These are phyloP conservation scores for Branchipolynoe longqiensis DNA, from an alignment of 2,888 invertebrate species.

Conservation along the genomic window DNA sequence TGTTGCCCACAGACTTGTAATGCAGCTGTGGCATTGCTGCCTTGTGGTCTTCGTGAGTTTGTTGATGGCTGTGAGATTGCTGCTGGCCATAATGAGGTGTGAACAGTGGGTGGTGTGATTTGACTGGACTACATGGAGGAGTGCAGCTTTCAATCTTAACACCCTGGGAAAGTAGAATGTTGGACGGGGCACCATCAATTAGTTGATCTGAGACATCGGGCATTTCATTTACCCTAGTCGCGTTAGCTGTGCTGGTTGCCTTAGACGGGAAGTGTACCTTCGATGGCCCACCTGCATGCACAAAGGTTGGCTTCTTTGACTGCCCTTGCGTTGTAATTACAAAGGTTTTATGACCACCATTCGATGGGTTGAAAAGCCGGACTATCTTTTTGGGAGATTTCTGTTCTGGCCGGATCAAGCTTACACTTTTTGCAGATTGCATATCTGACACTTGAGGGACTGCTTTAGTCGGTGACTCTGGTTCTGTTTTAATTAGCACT, in stretches of 20 bases:
- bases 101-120: too few relatives aligned
- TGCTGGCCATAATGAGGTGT: too few relatives aligned
- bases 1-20: too few relatives aligned
- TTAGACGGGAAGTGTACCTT: not conserved
- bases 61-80: too few relatives aligned
- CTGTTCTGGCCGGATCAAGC: not conserved
- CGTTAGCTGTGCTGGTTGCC: not conserved
- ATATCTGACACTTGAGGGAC: not conserved
- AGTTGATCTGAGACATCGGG: too few relatives aligned
- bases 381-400: conserved; percentile 14
- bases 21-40: too few relatives aligned
- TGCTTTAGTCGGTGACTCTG: not conserved
- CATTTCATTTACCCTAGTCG: too few relatives aligned
- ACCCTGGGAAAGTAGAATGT: too few relatives aligned
- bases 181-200: too few relatives aligned
- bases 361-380: conserved; percentile 1
- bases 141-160: too few relatives aligned
- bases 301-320: not conserved
- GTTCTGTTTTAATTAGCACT: not conserved
- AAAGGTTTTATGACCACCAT: conserved; percentile 28
- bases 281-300: not conserved
- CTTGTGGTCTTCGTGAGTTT: too few relatives aligned
- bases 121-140: too few relatives aligned
- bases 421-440: not conserved
- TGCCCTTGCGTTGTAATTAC: conserved; percentile 15